Percentiles rank a stretch among this genome's conserved stretches.
Evolutionary conservation across 2,888 invertebrate genomes (phyloP).

Genomic region (Eupithecia subumbrata): DNA sequence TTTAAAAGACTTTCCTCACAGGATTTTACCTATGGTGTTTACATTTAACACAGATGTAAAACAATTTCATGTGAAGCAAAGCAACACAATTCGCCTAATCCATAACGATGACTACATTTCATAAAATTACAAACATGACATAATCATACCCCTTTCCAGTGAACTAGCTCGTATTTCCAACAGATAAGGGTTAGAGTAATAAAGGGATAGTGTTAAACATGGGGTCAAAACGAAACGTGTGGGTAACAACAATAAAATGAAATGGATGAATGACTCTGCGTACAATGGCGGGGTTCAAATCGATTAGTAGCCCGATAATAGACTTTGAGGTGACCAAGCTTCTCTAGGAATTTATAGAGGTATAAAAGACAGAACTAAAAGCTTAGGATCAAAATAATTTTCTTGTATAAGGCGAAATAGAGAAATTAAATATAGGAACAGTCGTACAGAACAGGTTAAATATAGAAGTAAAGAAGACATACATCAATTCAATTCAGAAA

Average conservation of each 20-base stretch:
- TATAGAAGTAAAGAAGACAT: no score
- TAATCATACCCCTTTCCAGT: conserved; percentile 54
- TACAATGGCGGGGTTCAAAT: conserved; percentile 77
- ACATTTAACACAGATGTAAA: conserved; percentile 24
- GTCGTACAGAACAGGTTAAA: background rate
- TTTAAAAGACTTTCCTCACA: no score
- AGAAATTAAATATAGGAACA: background rate
- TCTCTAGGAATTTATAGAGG: conserved; percentile 25
- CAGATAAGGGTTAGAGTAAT: conserved; percentile 41
- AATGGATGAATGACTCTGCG: conserved; percentile 73
- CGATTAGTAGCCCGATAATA: conserved; percentile 79
- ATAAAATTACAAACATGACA: conserved; percentile 70
- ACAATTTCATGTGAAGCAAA: conserved; percentile 59
- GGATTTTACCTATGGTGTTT: conserved; percentile 27
- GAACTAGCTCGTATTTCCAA: conserved; percentile 42
- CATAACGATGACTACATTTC: conserved; percentile 60
- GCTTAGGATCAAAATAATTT: background rate
- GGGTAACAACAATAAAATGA: conserved; percentile 79
- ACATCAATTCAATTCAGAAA: background rate
- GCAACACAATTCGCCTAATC: conserved; percentile 46
- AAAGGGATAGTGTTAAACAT: conserved; percentile 47
- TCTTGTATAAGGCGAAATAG: background rate
- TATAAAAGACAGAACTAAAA: background rate
- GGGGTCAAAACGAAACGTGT: conserved; percentile 68
- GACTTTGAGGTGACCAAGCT: conserved; percentile 54